A percentile compares a stretch with the other conserved stretches of the same genome.
phyloP scores from a whole-genome alignment of 1,140 invertebrate species.

The Drosophila grimshawi region DNA sequence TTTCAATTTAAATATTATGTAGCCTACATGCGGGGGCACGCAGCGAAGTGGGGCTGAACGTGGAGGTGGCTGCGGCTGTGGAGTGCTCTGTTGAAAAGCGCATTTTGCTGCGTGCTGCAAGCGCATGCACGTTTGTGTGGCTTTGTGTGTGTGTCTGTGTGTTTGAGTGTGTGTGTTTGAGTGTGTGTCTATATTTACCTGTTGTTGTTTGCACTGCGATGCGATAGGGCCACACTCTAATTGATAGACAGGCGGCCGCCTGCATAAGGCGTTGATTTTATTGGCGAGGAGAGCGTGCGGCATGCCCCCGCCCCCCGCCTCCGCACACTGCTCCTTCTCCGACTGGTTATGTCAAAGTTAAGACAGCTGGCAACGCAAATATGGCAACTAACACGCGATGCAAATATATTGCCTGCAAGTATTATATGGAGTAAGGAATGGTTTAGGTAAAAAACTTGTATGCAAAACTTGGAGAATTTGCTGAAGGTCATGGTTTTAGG shows the following conservation, averaged over 20 bases:
- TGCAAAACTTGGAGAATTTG: slow-evolving; percentile 13
- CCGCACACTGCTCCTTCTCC: neutral
- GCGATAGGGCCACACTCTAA: slow-evolving; percentile 63
- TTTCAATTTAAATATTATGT: slow-evolving; percentile 79
- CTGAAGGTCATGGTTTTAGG: slow-evolving; percentile 66
- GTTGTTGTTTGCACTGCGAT: slow-evolving; percentile 49
- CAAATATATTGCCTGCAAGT: slow-evolving; percentile 17
- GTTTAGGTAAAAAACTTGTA: slow-evolving; percentile 3
- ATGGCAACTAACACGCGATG: slow-evolving; percentile 72
- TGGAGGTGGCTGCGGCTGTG: neutral
- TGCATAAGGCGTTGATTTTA: slow-evolving; percentile 62
- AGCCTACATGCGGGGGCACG: slow-evolving; percentile 51
- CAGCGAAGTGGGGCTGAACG: neutral
- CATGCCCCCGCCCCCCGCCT: neutral
- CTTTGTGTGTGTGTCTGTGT: slow-evolving; percentile 4
- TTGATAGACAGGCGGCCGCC: slow-evolving; percentile 65
- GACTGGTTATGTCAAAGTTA: slow-evolving; percentile 78
- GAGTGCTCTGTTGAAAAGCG: neutral
- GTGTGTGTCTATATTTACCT: slow-evolving; percentile 52
- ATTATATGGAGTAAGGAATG: slow-evolving; percentile 6
- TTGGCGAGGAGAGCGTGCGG: neutral
- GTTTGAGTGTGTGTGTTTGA: neutral
- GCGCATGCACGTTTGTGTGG: too few relatives aligned
- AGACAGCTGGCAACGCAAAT: slow-evolving; percentile 76
- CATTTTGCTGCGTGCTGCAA: slow-evolving; percentile 9